These are phyloP conservation scores for Diaphora mendica DNA, from an alignment of 2,888 invertebrate genomes.

Conservation along the genomic window DNA sequence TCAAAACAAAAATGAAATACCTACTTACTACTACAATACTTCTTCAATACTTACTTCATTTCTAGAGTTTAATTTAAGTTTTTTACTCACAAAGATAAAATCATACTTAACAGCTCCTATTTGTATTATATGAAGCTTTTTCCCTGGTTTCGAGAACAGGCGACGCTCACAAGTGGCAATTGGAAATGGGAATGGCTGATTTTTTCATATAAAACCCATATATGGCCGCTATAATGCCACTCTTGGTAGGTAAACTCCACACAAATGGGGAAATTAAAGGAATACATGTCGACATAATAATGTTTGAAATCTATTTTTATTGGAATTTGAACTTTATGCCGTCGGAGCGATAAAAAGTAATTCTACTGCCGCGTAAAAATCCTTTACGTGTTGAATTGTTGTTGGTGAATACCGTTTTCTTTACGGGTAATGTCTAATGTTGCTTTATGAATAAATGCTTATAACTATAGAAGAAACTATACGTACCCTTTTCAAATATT, in stretches of 20 bases:
- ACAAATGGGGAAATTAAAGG: slow-evolving; percentile 66
- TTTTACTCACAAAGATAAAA: background rate
- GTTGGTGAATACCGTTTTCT: slow-evolving; percentile 27
- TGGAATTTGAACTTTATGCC: slow-evolving; percentile 56
- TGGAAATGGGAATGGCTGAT: slow-evolving; percentile 67
- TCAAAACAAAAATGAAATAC: background rate
- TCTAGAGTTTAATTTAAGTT: background rate
- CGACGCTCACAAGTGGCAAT: slow-evolving; percentile 63
- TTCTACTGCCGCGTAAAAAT: slow-evolving; percentile 49
- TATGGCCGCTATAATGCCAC: slow-evolving; percentile 59
- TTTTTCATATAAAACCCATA: slow-evolving; percentile 68
- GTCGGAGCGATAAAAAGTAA: slow-evolving; percentile 48
- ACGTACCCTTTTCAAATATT: background rate
- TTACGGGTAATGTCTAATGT: slow-evolving; percentile 21
- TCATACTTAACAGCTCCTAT: slow-evolving; percentile 47
- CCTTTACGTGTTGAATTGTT: slow-evolving; percentile 40
- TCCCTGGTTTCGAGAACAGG: slow-evolving; percentile 48
- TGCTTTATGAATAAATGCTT: slow-evolving; percentile 4
- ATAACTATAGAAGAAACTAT: background rate
- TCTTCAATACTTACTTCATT: background rate
- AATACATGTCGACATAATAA: slow-evolving; percentile 51
- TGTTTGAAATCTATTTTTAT: slow-evolving; percentile 49
- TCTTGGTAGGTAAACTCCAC: slow-evolving; percentile 60
- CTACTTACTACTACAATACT: too few species aligned
- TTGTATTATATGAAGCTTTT: slow-evolving; percentile 62